Evolutionary conservation across 2,888 invertebrate species (phyloP).

Genomic region (Plagiodera versicolora): DNA sequence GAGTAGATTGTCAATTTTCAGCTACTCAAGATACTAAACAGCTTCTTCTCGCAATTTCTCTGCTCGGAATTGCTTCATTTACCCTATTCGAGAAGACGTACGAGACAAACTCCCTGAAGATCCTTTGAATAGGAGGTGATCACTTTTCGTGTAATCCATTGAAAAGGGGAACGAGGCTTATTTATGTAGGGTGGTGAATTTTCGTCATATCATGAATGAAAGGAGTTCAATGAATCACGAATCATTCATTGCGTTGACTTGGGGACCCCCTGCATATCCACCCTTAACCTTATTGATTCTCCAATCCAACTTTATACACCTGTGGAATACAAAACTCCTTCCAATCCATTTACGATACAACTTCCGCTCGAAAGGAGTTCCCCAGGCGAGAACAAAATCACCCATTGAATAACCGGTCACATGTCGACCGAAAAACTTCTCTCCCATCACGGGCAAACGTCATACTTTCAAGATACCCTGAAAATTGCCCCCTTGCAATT

Average conservation of each 20-base stretch:
- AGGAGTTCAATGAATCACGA: no score
- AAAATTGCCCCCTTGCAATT: conserved; percentile 19
- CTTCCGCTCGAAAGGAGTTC: background rate
- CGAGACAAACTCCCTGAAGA: background rate
- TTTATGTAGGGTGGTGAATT: no score
- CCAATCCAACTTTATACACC: background rate
- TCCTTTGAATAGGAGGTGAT: background rate
- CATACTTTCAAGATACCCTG: background rate
- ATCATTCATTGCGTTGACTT: no score
- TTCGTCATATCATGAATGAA: no score
- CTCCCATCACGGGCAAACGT: background rate
- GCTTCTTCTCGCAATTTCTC: background rate
- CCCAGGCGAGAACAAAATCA: background rate
- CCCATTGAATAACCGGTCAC: conserved; percentile 2
- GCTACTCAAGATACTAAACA: background rate
- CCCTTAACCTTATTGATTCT: background rate
- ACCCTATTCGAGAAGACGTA: background rate
- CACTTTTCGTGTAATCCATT: background rate
- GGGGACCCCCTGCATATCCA: no score
- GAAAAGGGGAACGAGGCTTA: no score
- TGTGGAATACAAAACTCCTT: background rate
- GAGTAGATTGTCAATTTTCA: background rate
- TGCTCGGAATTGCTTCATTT: background rate
- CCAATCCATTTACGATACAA: background rate
- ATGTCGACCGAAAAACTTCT: background rate